Percentiles rank a stretch among this genome's conserved stretches.
phyloP scores from a whole-genome alignment of 1,140 invertebrate genomes.

The Aphelenchoides besseyi region DNA sequence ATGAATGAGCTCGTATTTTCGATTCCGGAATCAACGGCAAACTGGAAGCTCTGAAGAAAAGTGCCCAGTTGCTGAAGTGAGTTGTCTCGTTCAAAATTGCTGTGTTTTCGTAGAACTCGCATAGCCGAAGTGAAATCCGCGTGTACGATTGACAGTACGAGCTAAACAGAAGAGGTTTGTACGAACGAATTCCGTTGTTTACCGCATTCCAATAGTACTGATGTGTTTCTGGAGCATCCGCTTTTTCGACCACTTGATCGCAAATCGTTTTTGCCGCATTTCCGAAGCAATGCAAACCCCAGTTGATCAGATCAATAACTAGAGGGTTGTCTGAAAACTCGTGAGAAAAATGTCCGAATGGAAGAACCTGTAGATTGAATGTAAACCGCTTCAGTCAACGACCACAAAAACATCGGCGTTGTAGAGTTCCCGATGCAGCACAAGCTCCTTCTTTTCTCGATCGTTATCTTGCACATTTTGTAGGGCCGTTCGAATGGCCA shows the following conservation, averaged over 20 bases:
- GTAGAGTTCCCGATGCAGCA: background rate
- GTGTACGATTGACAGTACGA: slow-evolving; percentile 10
- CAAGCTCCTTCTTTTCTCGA: background rate
- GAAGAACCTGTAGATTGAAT: slow-evolving; percentile 2
- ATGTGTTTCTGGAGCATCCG: slow-evolving; percentile 14
- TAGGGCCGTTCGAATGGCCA: background rate
- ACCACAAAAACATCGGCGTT: slow-evolving; percentile 28
- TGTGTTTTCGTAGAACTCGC: slow-evolving; percentile 10
- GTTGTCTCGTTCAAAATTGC: slow-evolving; percentile 6
- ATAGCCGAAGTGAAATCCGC: slow-evolving; percentile 13
- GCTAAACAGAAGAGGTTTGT: slow-evolving; percentile 11
- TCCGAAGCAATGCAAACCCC: slow-evolving; percentile 16
- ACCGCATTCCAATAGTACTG: slow-evolving; percentile 26
- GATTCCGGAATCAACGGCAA: background rate
- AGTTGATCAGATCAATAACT: slow-evolving; percentile 19
- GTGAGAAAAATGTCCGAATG: background rate
- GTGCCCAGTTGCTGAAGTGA: slow-evolving; percentile 13
- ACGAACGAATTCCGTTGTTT: background rate
- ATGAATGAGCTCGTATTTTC: slow-evolving; percentile 4
- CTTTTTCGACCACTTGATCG: background rate
- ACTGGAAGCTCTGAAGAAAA: slow-evolving; percentile 11
- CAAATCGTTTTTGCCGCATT: slow-evolving; percentile 9
- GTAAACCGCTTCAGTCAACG: slow-evolving; percentile 20
- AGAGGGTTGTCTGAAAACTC: slow-evolving; percentile 13
- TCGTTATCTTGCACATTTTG: background rate